These are phyloP conservation scores for Theodoxus fluviatilis DNA, from an alignment of 2,888 invertebrate species.

Conservation along the genomic window DNA sequence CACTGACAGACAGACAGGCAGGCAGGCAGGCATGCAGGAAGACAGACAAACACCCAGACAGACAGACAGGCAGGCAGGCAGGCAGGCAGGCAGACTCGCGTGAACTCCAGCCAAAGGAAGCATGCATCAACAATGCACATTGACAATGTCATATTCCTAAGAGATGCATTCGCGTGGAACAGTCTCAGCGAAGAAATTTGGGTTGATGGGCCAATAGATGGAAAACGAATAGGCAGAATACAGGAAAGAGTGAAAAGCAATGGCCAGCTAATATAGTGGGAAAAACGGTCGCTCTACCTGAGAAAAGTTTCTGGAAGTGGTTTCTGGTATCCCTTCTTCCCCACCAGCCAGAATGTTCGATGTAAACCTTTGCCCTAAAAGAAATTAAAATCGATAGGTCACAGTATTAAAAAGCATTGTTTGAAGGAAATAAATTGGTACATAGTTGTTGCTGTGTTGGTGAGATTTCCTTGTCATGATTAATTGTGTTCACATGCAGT, in stretches of 20 bases:
- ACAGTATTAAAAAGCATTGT: not conserved
- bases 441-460: no score
- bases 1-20: not conserved
- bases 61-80: not conserved
- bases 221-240: not conserved
- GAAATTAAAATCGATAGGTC: not conserved
- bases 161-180: no score
- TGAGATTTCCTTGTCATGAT: no score
- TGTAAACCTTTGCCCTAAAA: conserved; percentile 52
- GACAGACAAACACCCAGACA: not conserved
- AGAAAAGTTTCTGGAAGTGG: conserved; percentile 44
- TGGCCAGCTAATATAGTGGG: not conserved
- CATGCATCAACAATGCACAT: no score
- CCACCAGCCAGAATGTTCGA: conserved; percentile 57
- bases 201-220: not conserved
- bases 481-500: no score
- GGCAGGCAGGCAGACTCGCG: conserved; percentile 2
- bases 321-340: conserved; percentile 48
- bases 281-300: conserved; percentile 32
- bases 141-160: no score
- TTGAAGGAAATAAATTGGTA: not conserved
- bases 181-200: no score
- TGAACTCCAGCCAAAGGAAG: no score
- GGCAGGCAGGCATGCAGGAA: not conserved
- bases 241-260: no score